Conservation (phyloP, 2,888 invertebrate species). For the Xestia c-nigrum region DNA sequence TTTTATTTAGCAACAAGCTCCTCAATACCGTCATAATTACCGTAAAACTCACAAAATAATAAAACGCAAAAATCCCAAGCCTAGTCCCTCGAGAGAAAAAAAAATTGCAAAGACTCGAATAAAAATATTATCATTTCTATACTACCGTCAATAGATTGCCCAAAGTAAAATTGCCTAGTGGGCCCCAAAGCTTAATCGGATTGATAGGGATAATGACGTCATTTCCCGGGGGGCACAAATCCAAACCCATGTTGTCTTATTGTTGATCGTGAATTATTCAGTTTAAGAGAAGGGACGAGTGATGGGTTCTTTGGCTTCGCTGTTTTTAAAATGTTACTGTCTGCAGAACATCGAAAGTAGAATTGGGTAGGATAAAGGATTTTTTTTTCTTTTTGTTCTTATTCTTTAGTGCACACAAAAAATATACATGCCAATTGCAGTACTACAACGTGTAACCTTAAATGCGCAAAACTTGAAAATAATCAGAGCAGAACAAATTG, state of each 20-base stretch:
- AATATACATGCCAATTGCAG: too few species aligned
- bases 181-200: slow-evolving; percentile 57
- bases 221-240: slow-evolving; percentile 40
- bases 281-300: slow-evolving; percentile 11
- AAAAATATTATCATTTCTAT: slow-evolving; percentile 49
- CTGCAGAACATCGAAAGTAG: background rate
- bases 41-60: background rate
- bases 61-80: background rate
- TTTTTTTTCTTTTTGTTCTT: background rate
- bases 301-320: slow-evolving; percentile 17
- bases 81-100: background rate
- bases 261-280: slow-evolving; percentile 57
- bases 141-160: slow-evolving; percentile 35
- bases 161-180: slow-evolving; percentile 62
- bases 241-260: slow-evolving; percentile 52
- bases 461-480: too few species aligned
- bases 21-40: too few species aligned
- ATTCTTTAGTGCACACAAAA: too few species aligned
- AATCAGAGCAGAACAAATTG: too few species aligned
- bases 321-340: slow-evolving; percentile 7
- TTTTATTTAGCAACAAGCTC: background rate
- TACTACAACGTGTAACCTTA: too few species aligned
- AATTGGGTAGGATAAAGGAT: background rate
- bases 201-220: slow-evolving; percentile 58
- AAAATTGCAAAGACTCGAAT: slow-evolving; percentile 26